These are phyloP conservation scores for Athalia rosae DNA, from an alignment of 2,888 invertebrate species.

Conservation along the genomic window DNA sequence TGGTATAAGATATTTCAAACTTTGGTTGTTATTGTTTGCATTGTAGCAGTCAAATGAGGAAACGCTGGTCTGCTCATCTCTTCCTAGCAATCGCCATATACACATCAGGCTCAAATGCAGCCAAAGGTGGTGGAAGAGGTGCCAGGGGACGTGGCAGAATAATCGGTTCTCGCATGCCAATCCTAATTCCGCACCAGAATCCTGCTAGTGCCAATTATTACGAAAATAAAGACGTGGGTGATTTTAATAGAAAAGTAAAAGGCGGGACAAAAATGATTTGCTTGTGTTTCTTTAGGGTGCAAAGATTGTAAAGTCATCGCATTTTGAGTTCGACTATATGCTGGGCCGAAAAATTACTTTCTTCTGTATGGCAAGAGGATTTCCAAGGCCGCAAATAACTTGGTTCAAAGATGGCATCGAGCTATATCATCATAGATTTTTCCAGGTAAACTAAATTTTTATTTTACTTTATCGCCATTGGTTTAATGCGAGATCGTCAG, in stretches of 20 bases:
- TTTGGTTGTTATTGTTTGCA: constrained; percentile 21
- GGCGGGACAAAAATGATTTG: neutral
- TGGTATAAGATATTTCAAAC: neutral
- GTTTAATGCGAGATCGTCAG: neutral
- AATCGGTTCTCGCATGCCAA: constrained; percentile 76
- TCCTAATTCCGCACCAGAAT: constrained; percentile 77
- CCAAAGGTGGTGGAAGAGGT: constrained; percentile 63
- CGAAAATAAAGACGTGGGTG: constrained; percentile 80
- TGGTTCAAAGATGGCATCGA: constrained; percentile 88
- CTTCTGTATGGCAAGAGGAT: constrained; percentile 84
- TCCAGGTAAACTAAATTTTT: constrained; percentile 75
- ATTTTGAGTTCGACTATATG: constrained; percentile 84
- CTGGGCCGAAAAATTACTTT: constrained; percentile 85
- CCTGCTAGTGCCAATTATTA: constrained; percentile 78
- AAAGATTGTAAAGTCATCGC: constrained; percentile 81
- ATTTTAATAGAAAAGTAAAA: constrained; percentile 1
- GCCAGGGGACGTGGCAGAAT: constrained; percentile 69
- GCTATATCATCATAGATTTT: constrained; percentile 82
- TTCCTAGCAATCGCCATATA: constrained; percentile 50
- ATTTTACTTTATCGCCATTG: neutral
- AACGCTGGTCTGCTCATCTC: constrained; percentile 50
- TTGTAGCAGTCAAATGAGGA: constrained; percentile 57
- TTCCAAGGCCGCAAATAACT: constrained; percentile 83
- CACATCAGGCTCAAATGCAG: constrained; percentile 53
- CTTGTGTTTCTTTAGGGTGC: constrained; percentile 77